These are phyloP conservation scores for Gnathonemus longibarbis DNA, from an alignment of 2,113 vertebrate genomes.

Conservation along the genomic window DNA sequence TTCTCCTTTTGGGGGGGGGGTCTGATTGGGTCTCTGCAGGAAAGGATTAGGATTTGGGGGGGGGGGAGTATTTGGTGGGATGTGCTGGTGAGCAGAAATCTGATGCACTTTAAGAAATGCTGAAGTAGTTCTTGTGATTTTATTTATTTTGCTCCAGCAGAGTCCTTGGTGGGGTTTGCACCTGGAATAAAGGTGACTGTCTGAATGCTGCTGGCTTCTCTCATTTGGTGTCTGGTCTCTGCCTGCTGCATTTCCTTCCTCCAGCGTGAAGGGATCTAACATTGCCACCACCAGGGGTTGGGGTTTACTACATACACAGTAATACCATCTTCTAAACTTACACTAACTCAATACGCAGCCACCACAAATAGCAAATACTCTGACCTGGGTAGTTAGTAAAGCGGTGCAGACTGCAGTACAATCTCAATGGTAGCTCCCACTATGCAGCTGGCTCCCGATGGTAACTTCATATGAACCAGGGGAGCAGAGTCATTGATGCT, in stretches of 20 bases:
- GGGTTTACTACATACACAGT: not conserved
- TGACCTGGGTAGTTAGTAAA: not conserved
- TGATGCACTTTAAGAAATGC: constrained; percentile 1
- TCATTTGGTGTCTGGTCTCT: not conserved
- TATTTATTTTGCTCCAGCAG: constrained; percentile 1
- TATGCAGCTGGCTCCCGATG: not conserved
- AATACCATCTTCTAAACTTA: not conserved
- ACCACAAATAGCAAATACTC: not conserved
- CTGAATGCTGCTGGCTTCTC: not conserved
- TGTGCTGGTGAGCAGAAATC: not conserved
- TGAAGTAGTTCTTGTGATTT: not conserved
- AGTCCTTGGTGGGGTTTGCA: not conserved
- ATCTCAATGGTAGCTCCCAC: not conserved
- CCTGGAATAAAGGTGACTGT: not conserved
- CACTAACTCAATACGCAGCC: not conserved
- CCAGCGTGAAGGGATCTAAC: not conserved
- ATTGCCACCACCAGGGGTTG: not conserved
- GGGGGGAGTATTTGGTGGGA: not conserved
- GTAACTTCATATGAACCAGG: not conserved
- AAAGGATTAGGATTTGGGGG: not conserved
- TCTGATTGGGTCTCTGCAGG: not conserved
- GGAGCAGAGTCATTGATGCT: not conserved
- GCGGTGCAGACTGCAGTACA: too few relatives aligned
- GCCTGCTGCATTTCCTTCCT: not conserved
- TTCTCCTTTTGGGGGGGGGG: not conserved